Conservation (phyloP, 53 echinoderm and acorn worm genomes). For the Paracentrotus lividus region DNA sequence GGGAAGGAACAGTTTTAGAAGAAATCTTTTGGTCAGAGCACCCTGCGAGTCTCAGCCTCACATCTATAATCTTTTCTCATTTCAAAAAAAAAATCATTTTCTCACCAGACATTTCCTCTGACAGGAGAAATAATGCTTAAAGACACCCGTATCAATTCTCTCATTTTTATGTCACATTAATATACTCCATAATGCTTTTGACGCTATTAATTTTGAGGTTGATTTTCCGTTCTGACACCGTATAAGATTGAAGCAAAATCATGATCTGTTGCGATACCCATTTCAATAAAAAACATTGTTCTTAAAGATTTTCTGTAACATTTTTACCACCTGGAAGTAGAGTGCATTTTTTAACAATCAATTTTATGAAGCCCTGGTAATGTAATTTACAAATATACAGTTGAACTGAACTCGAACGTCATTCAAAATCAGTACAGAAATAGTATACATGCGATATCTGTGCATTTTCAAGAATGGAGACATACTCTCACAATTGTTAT, state of each 20-base stretch:
- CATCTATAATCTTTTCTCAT: background rate
- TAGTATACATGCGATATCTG: background rate
- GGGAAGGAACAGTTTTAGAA: slow-evolving; percentile 2
- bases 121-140: background rate
- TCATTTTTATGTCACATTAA: background rate
- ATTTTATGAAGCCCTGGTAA: background rate
- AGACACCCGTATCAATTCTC: slow-evolving; percentile 37
- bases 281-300: background rate
- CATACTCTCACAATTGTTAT: background rate
- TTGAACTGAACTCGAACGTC: background rate
- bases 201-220: background rate
- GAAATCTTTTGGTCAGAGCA: slow-evolving; percentile 62
- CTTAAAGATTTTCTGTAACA: background rate
- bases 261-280: background rate
- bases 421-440: background rate
- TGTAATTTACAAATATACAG: background rate
- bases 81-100: slow-evolving; percentile 11
- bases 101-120: background rate
- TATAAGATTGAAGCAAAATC: background rate
- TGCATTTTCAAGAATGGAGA: background rate
- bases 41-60: slow-evolving; percentile 51
- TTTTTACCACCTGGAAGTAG: background rate
- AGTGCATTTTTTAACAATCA: background rate
- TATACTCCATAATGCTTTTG: background rate
- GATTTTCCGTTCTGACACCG: background rate